A percentile compares a stretch with the other conserved stretches of the same genome.
Evolutionary conservation across 2,888 invertebrate genomes (phyloP).

Genomic region (Sinhomidia bicolor): DNA sequence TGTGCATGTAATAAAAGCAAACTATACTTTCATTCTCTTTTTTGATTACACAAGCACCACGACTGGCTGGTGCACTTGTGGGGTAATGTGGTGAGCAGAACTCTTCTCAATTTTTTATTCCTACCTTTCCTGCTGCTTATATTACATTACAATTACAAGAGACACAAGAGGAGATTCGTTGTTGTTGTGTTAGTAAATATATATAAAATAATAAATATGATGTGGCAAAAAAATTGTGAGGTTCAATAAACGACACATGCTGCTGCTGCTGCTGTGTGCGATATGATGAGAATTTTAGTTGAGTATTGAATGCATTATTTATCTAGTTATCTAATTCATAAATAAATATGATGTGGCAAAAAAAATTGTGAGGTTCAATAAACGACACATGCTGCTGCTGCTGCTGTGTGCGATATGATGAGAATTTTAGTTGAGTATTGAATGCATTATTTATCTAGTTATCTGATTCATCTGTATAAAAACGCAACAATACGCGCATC

Average conservation of each 20-base stretch:
- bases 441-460: not conserved
- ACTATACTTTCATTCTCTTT: too few relatives aligned
- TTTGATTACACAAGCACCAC: too few relatives aligned
- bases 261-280: not conserved
- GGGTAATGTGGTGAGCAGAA: too few relatives aligned
- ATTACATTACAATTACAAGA: too few relatives aligned
- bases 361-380: slow-evolving; percentile 35
- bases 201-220: slow-evolving; percentile 13
- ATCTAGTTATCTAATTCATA: too few relatives aligned
- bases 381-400: slow-evolving; percentile 19
- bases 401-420: not conserved
- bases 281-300: not conserved
- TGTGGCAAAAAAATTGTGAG: slow-evolving; percentile 26
- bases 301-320: not conserved
- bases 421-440: too few relatives aligned
- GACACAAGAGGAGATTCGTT: not conserved
- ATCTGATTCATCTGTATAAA: too few relatives aligned
- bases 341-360: slow-evolving; percentile 33
- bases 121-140: not conserved
- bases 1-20: too few relatives aligned
- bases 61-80: too few relatives aligned
- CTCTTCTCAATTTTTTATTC: not conserved
- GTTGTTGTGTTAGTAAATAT: slow-evolving; percentile 15
- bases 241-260: slow-evolving; percentile 41
- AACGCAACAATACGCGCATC: too few relatives aligned